A percentile compares a stretch with the other conserved stretches of the same genome.
These are phyloP conservation scores for Diceros bicornis DNA, from an alignment of 2,797 vertebrate genomes.

Conservation along the genomic window DNA sequence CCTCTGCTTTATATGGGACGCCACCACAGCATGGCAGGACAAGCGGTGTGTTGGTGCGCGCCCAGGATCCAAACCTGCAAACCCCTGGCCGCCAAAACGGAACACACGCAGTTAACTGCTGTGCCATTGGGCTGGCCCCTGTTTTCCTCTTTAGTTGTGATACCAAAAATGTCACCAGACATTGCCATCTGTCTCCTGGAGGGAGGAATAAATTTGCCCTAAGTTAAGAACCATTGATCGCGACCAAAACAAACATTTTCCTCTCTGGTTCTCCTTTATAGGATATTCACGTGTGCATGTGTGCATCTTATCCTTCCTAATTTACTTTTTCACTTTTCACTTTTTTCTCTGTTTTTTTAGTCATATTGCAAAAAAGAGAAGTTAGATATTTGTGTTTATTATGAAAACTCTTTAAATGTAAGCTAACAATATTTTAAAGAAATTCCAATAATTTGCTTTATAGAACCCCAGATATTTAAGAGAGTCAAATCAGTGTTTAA, in stretches of 20 bases:
- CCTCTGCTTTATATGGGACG: no score
- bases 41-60: no score
- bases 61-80: no score
- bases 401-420: background rate
- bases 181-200: background rate
- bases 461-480: background rate
- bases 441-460: background rate
- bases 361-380: background rate
- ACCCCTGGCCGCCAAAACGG: no score
- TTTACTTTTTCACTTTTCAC: background rate
- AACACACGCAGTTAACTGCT: no score
- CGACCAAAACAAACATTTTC: background rate
- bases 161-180: background rate
- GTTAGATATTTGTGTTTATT: background rate
- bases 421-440: background rate
- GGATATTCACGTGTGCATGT: rapidly evolving
- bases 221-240: background rate
- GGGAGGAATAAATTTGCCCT: background rate
- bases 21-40: no score
- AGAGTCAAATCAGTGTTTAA: background rate
- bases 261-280: background rate
- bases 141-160: no score
- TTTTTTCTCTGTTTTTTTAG: background rate
- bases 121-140: no score
- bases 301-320: background rate